Percentiles rank a stretch among this genome's conserved stretches.
These are phyloP conservation scores for Ginglymostoma cirratum DNA, from an alignment of 2,113 vertebrate genomes.

Conservation along the genomic window DNA sequence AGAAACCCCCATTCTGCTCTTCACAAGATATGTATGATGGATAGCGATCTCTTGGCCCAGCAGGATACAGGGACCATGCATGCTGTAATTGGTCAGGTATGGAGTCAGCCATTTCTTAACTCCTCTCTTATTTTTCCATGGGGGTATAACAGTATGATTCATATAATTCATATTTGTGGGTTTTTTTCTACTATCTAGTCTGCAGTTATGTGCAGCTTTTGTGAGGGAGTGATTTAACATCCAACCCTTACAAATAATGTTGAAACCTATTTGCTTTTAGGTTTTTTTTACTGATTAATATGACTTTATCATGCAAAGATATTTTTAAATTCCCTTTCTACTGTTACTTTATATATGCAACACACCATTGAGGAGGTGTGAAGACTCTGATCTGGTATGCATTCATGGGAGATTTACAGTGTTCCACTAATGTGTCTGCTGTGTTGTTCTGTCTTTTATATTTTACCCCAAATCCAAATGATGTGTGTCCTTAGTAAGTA, in stretches of 20 bases:
- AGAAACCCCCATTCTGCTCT: constrained; percentile 71
- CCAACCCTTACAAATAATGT: constrained; percentile 51
- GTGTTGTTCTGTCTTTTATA: neutral
- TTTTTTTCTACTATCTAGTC: constrained; percentile 67
- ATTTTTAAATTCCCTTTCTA: neutral
- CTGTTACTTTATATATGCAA: neutral
- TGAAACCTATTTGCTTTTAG: constrained; percentile 54
- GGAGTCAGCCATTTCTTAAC: constrained; percentile 79
- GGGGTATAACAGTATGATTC: constrained; percentile 70
- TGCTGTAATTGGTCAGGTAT: constrained; percentile 82
- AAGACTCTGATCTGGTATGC: constrained; percentile 50
- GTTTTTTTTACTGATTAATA: constrained; percentile 44
- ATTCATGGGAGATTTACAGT: constrained; percentile 42
- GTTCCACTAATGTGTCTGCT: neutral
- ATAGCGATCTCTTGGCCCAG: constrained; percentile 73
- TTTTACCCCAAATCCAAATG: constrained; percentile 54
- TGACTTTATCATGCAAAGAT: constrained; percentile 44
- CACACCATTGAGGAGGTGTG: neutral
- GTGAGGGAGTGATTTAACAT: constrained; percentile 56
- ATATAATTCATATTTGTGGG: constrained; percentile 74
- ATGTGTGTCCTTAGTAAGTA: constrained; percentile 57
- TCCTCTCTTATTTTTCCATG: constrained; percentile 59
- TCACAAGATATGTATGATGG: constrained; percentile 76
- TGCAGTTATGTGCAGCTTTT: constrained; percentile 50
- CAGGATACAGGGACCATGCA: constrained; percentile 71